phyloP scores from a whole-genome alignment of 1,140 invertebrate species.

The Subanguina moxae region DNA sequence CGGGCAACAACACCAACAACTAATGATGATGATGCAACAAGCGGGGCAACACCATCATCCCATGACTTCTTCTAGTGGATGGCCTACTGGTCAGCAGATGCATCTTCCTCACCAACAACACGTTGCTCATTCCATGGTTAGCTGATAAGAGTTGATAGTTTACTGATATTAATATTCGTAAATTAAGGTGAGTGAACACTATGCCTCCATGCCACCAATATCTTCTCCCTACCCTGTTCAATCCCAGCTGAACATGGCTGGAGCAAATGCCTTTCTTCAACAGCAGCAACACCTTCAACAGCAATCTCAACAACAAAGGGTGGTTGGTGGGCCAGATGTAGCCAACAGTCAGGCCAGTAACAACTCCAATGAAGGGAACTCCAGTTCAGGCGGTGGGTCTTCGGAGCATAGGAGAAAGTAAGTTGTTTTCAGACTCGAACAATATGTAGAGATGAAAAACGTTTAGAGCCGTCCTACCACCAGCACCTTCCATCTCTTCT shows the following conservation, averaged over 20 bases:
- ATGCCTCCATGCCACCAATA: conserved; percentile 45
- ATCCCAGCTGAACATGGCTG: neutral
- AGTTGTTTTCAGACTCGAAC: neutral
- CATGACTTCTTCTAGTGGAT: neutral
- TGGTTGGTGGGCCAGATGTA: neutral
- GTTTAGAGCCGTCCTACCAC: conserved; percentile 20
- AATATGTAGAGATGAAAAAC: neutral
- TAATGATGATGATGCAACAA: neutral
- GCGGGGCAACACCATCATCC: neutral
- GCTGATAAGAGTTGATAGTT: neutral
- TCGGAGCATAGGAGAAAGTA: conserved; percentile 50
- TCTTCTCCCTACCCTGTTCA: conserved; percentile 32
- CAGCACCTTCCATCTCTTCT: conserved; percentile 21
- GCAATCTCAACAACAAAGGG: conserved; percentile 13
- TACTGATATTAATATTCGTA: conserved; percentile 6
- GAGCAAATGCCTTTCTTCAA: neutral
- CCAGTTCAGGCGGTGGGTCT: conserved; percentile 27
- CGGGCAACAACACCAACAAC: neutral
- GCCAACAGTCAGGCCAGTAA: conserved; percentile 45
- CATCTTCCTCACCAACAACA: neutral
- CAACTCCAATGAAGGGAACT: conserved; percentile 49
- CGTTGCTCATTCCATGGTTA: conserved; percentile 3
- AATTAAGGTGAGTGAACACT: conserved; percentile 39
- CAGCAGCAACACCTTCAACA: neutral
- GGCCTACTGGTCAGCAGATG: neutral